Evolutionary conservation across 1,140 invertebrate species (phyloP), one percentile per base, ranked within the genome.

Genomic region (Bombus waltoni): DNA sequence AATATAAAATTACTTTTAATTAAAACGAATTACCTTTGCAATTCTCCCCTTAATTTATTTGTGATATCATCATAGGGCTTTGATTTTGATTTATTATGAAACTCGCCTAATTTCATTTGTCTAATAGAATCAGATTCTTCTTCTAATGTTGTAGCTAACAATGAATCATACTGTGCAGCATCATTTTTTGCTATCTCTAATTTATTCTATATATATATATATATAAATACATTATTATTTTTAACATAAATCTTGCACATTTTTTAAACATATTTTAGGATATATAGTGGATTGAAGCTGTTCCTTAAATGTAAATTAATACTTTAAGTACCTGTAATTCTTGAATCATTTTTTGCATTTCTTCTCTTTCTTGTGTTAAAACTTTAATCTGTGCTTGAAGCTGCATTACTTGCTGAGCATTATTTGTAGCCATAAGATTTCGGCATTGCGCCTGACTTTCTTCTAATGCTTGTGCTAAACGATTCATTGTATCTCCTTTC

Each of bases 401-500:
- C n/a, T 94, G 89, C 79, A 92, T 91, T n/a, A 91, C 79, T 81
- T 94, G 92, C n/a, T 93, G 92, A 59, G 85, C 88, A 13, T 91
- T 93, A 81, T 94, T 94, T 13, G 87, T 92, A 25, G 92, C 86
- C 90, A 95, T 94, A 9, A 95, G 89, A 92, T 93, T 92, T 38
- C 91, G 88, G 82, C 93, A 95, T 73, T 94, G 94, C 11, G 88
- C 77, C 87, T 95, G 94, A 92, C 94, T 94, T 44, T 94, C 89
- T 76, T 94, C 91, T 47, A 95, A 88, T 25, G 92, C 93, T 85
- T 93, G 90, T 11, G 92, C 90, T 75, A 95, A 82, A 70, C 88
- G 91, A 92, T 94, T 95, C 81, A 95, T 93, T 28, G 93, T 93
- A 25, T 95, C 94, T 38, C 89, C 92, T 77, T 94, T 95, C 65